phyloP scores from a whole-genome alignment of 2,888 invertebrate genomes.

The Sarcophaga carnaria region DNA sequence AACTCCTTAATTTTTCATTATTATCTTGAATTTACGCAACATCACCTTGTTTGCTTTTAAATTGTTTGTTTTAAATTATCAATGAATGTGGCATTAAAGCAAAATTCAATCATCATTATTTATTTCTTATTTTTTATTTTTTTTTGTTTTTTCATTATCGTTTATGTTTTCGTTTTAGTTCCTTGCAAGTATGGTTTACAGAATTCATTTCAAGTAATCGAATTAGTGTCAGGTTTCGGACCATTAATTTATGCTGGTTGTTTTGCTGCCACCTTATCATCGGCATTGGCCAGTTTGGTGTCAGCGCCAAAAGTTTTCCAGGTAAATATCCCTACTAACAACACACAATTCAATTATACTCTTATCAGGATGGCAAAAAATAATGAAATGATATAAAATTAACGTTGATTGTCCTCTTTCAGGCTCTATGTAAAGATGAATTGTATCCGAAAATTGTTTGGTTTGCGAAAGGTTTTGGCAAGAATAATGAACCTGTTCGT shows the following conservation, averaged over 20 bases:
- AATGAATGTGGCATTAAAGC: background rate
- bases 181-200: constrained; percentile 83
- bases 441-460: constrained; percentile 94
- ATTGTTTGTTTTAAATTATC: too few species aligned
- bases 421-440: constrained; percentile 96
- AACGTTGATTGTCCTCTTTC: constrained; percentile 29
- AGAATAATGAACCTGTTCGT: constrained; percentile 91
- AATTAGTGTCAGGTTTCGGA: constrained; percentile 91
- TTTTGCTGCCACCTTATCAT: constrained; percentile 97
- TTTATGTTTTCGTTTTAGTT: constrained; percentile 80
- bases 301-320: constrained; percentile 97
- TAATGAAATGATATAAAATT: background rate
- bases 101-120: constrained; percentile 1
- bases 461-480: constrained; percentile 94
- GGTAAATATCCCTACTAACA: constrained; percentile 76
- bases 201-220: constrained; percentile 87
- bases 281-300: constrained; percentile 96
- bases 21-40: too few species aligned
- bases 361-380: background rate
- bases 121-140: background rate
- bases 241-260: constrained; percentile 98
- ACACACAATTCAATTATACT: constrained; percentile 32
- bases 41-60: too few species aligned
- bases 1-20: too few species aligned
- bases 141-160: too few species aligned